Evolutionary conservation across 2,888 invertebrate species (phyloP), one percentile per base, ranked within the genome.

Genomic region (Catocala fraxini): DNA sequence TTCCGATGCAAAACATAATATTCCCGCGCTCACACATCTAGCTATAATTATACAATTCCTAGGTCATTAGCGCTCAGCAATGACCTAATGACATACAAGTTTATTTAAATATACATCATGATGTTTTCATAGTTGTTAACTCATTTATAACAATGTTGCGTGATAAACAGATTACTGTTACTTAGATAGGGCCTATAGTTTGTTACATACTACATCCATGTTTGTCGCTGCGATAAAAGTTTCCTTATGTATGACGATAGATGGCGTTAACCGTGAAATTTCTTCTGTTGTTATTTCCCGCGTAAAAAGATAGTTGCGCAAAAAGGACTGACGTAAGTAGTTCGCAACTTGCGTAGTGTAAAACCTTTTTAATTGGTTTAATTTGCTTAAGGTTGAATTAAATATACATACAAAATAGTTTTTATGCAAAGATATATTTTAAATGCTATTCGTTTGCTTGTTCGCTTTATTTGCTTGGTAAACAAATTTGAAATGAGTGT

Each of bases 61-160:
- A 67, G 80, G 71, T 79, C 78, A 81, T 68, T 77, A 76, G 68
- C 71, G 75, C 64, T 70, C 61, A 73, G 62, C 75, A 77, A 67
- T 83, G 82, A 75, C 82, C 83, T 64, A 74, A 64, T 84, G 82
- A 75, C 82, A 82, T 68, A 74, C 43, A 70, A 72, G 63, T 65
- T 63, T 43, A 56, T 65, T 65, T 63, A 64, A 64, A 66, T 64
- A 61, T 59, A 59, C 56, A 70, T 59, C 64, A 62, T 57, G 51
- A 53, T 60, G 63, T 71, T 70, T 68, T 76, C 71, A 69, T 70
- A 63, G 60, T 61, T 58, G 51, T 63, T 34, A 64, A 56, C 51
- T 39, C 39, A 49, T 63, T 53, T 61, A 48, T 58, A 63, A 73
- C 65, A 66, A 64, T 67, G 70, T 75, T 69, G 68, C 63, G 59